Conservation (phyloP, 2,797 vertebrate species). For the Gallinago solitaria region DNA sequence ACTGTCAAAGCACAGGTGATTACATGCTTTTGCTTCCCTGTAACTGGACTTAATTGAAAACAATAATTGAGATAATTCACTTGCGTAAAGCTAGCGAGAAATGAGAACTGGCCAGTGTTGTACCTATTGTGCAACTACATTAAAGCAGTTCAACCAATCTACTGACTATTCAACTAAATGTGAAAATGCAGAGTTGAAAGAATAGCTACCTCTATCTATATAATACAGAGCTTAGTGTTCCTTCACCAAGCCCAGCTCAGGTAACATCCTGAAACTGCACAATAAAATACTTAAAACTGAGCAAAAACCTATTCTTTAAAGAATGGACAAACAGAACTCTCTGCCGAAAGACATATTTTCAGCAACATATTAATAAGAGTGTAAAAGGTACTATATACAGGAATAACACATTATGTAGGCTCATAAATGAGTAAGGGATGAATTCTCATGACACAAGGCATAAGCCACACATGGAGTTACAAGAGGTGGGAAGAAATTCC, state of each 20-base stretch:
- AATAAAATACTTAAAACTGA: not conserved
- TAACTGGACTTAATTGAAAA: not conserved
- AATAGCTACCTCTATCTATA: not conserved
- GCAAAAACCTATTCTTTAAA: not conserved
- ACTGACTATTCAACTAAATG: not conserved
- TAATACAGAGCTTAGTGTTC: not conserved
- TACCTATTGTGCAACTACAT: not conserved
- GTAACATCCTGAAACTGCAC: not conserved
- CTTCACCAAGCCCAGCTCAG: not conserved
- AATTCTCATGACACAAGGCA: not conserved
- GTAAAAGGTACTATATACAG: not conserved
- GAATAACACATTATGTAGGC: not conserved
- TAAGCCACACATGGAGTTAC: not conserved
- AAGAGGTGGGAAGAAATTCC: not conserved
- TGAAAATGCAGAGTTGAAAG: not conserved
- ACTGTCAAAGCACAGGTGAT: not conserved
- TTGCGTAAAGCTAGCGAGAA: not conserved
- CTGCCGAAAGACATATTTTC: not conserved
- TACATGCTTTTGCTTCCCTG: not conserved
- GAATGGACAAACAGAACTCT: not conserved
- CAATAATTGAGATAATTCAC: not conserved
- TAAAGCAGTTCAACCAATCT: not conserved
- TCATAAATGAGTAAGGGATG: not conserved
- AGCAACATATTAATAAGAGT: not conserved
- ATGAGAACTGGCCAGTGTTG: not conserved